Percentiles rank a stretch among this genome's conserved stretches.
Conservation (phyloP, 2,113 vertebrate species). For the Prionailurus bengalensis region DNA sequence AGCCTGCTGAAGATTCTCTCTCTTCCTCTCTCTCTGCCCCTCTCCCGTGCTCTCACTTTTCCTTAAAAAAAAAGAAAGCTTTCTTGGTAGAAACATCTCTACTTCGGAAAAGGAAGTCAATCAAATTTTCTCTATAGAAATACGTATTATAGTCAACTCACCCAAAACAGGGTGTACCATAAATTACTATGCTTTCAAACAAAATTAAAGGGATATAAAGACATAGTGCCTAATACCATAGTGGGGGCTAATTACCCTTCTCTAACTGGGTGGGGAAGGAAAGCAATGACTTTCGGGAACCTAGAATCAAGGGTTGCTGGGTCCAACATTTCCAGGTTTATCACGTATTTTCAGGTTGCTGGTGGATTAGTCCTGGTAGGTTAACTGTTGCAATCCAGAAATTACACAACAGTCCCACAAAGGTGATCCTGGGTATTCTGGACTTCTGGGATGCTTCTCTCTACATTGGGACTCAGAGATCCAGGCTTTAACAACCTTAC, state of each 20-base stretch:
- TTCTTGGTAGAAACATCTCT: slow-evolving; percentile 23
- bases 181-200: not conserved
- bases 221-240: not conserved
- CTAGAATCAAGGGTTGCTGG: not conserved
- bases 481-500: not conserved
- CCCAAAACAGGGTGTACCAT: not conserved
- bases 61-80: not conserved
- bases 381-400: not conserved
- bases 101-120: slow-evolving; percentile 26
- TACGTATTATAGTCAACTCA: not conserved
- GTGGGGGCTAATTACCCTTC: not conserved
- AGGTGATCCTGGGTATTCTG: not conserved
- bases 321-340: not conserved
- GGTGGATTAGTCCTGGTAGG: not conserved
- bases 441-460: not conserved
- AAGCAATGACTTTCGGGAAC: not conserved
- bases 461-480: not conserved
- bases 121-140: not conserved
- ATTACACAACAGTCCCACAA: not conserved
- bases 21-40: too few relatives aligned
- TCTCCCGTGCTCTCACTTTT: too few relatives aligned
- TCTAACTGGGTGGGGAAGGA: not conserved
- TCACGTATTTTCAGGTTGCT: not conserved
- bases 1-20: too few relatives aligned
- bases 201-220: not conserved